Conservation (phyloP, 2,888 invertebrate species). For the Apotomis turbidana region DNA sequence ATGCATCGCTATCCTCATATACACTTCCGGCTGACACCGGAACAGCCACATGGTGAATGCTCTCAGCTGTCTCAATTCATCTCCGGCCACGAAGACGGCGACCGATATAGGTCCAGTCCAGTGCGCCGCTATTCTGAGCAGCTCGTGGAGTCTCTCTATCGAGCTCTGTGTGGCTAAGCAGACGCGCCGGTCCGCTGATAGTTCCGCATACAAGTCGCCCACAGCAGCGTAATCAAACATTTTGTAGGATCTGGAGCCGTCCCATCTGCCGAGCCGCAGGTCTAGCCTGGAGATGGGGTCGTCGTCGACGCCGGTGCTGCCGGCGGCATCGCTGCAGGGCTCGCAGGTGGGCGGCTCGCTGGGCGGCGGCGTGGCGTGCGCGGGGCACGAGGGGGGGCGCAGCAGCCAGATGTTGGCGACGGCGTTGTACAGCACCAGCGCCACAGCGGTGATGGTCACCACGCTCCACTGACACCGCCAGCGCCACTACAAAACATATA, state of each 20-base stretch:
- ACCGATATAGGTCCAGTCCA: conserved; percentile 95
- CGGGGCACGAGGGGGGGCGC: conserved; percentile 63
- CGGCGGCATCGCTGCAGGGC: conserved; percentile 65
- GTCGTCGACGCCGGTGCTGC: conserved; percentile 64
- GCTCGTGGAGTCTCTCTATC: conserved; percentile 90
- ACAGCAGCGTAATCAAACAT: conserved; percentile 89
- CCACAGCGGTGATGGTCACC: conserved; percentile 85
- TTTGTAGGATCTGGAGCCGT: conserved; percentile 87
- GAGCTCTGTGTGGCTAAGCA: conserved; percentile 94
- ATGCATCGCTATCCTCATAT: conserved; percentile 90
- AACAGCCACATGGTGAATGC: conserved; percentile 90
- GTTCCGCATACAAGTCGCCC: conserved; percentile 86
- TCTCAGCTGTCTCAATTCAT: conserved; percentile 89
- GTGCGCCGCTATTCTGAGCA: conserved; percentile 90
- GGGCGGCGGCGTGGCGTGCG: conserved; percentile 53
- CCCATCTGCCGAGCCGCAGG: conserved; percentile 89
- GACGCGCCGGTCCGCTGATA: conserved; percentile 84
- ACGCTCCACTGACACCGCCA: conserved; percentile 88
- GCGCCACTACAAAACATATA: conserved; percentile 64
- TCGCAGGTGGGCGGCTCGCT: conserved; percentile 68
- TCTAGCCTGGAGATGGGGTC: conserved; percentile 84
- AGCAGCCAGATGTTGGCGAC: conserved; percentile 75
- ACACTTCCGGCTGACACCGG: conserved; percentile 88
- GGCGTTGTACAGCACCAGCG: conserved; percentile 85
- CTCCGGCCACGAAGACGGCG: conserved; percentile 91